phyloP scores from a whole-genome alignment of 2,888 invertebrate species.

The Empis stercorea region DNA sequence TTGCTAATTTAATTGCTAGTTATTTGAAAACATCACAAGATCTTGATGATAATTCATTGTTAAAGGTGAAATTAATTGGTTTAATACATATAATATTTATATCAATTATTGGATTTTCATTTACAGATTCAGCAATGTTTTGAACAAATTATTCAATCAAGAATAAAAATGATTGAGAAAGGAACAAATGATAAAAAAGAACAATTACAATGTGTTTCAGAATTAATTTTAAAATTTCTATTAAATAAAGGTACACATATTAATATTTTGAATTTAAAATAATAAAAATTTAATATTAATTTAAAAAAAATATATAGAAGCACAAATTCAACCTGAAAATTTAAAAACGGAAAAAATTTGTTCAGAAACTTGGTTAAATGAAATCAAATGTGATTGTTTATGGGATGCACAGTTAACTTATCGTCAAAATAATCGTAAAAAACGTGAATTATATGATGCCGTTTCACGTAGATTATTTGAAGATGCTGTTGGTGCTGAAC shows the following conservation, averaged over 20 bases:
- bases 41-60: slow-evolving; percentile 9
- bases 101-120: not conserved
- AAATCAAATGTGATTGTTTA: slow-evolving; percentile 47
- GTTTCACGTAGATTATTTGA: slow-evolving; percentile 13
- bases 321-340: slow-evolving; percentile 34
- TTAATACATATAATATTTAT: too few species aligned
- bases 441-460: slow-evolving; percentile 29
- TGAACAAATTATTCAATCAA: slow-evolving; percentile 9
- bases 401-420: slow-evolving; percentile 38
- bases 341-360: slow-evolving; percentile 46
- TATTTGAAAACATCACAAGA: slow-evolving; percentile 39
- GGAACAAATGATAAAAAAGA: slow-evolving; percentile 34
- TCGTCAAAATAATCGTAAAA: slow-evolving; percentile 35
- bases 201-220: slow-evolving; percentile 38
- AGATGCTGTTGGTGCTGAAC: slow-evolving; percentile 9
- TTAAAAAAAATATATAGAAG: slow-evolving; percentile 7
- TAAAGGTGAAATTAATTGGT: slow-evolving; percentile 20
- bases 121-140: slow-evolving; percentile 20
- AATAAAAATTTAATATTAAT: slow-evolving; percentile 1
- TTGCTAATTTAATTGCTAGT: slow-evolving; percentile 48
- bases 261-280: too few species aligned
- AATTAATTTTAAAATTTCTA: slow-evolving; percentile 30
- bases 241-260: slow-evolving; percentile 16
- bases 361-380: slow-evolving; percentile 43
- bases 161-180: slow-evolving; percentile 12